Conservation (phyloP, 2,888 invertebrate genomes). For the Vanessa cardui region DNA sequence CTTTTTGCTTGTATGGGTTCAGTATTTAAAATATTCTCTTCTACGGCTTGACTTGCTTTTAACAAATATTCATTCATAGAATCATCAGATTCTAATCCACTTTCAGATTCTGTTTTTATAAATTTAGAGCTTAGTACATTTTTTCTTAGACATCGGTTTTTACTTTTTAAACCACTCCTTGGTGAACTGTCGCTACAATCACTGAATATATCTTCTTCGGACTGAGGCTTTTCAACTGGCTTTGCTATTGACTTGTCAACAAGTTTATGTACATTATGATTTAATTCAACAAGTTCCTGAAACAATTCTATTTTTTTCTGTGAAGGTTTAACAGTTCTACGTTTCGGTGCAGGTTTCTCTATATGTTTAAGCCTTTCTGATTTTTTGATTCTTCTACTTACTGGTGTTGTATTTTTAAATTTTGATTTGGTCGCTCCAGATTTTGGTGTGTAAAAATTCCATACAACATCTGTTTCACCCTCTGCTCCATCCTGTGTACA, state of each 20-base stretch:
- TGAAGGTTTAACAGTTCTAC: constrained; percentile 55
- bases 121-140: constrained; percentile 75
- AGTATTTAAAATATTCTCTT: constrained; percentile 63
- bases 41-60: constrained; percentile 75
- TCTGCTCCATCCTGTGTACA: constrained; percentile 79
- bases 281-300: constrained; percentile 72
- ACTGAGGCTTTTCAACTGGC: constrained; percentile 51
- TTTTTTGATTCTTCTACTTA: constrained; percentile 65
- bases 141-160: constrained; percentile 64
- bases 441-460: constrained; percentile 80
- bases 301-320: constrained; percentile 69
- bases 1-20: constrained; percentile 54
- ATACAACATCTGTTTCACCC: constrained; percentile 76
- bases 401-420: constrained; percentile 67
- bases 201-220: constrained; percentile 72
- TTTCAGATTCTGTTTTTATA: constrained; percentile 63
- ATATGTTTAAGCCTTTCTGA: constrained; percentile 55
- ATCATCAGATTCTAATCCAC: constrained; percentile 75
- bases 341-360: constrained; percentile 63
- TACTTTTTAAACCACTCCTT: constrained; percentile 59
- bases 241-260: constrained; percentile 55
- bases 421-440: constrained; percentile 57
- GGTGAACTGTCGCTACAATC: constrained; percentile 66
- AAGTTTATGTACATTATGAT: constrained; percentile 70
- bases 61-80: constrained; percentile 78